These are phyloP conservation scores for Bradysia coprophila DNA, from an alignment of 1,140 invertebrate species.

Conservation along the genomic window DNA sequence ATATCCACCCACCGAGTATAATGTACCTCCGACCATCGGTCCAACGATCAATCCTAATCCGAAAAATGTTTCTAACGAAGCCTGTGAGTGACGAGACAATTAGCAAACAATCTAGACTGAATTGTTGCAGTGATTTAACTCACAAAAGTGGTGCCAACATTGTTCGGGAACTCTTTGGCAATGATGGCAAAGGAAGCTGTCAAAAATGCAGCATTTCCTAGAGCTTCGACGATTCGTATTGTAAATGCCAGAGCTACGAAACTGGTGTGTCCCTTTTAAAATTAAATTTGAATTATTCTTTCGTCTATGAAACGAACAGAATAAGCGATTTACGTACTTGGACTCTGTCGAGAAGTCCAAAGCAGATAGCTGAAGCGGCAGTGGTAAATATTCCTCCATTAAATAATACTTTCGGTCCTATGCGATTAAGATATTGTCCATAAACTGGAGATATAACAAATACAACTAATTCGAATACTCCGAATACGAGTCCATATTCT, in stretches of 20 bases:
- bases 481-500: constrained; percentile 83
- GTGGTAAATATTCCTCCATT: constrained; percentile 74
- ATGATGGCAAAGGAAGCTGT: constrained; percentile 86
- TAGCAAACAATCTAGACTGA: too few species aligned
- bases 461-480: constrained; percentile 80
- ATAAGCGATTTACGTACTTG: constrained; percentile 1
- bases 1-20: constrained; percentile 69
- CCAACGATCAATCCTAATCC: constrained; percentile 75
- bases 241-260: constrained; percentile 77
- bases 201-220: constrained; percentile 81
- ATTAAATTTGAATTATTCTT: not conserved
- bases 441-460: constrained; percentile 77
- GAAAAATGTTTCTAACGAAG: constrained; percentile 74
- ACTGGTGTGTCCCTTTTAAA: constrained; percentile 47
- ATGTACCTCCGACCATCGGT: constrained; percentile 62
- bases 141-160: constrained; percentile 80
- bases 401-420: constrained; percentile 74
- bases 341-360: constrained; percentile 30
- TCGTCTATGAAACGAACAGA: not conserved
- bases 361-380: constrained; percentile 64
- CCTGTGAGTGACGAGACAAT: too few species aligned
- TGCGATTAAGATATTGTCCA: constrained; percentile 60
- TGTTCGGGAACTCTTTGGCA: constrained; percentile 81
- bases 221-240: constrained; percentile 75
- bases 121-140: too few species aligned